Conservation (phyloP, 2,113 vertebrate species). For the Lycaon pictus region DNA sequence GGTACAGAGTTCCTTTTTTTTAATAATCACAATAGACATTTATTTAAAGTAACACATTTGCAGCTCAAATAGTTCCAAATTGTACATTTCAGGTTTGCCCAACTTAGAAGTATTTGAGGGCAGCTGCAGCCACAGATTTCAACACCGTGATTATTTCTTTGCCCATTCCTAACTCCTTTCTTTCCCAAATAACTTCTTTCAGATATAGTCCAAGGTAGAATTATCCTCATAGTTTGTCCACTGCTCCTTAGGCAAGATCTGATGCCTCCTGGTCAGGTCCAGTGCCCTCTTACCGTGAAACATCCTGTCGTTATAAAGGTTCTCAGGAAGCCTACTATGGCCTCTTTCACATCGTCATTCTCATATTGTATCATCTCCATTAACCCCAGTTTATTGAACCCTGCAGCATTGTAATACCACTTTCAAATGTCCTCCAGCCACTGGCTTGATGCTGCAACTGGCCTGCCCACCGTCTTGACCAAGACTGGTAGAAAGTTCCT, state of each 20-base stretch:
- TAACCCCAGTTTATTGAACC: constrained; percentile 96
- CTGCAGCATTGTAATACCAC: constrained; percentile 95
- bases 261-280: constrained; percentile 93
- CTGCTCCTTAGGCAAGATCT: constrained; percentile 93
- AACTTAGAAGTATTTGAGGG: constrained; percentile 69
- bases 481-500: too few species aligned
- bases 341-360: constrained; percentile 92
- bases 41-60: constrained; percentile 85
- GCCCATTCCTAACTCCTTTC: constrained; percentile 94
- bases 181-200: constrained; percentile 95
- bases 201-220: constrained; percentile 94
- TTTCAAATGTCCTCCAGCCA: constrained; percentile 90
- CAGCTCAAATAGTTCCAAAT: constrained; percentile 71
- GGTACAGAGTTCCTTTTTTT: not conserved
- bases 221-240: constrained; percentile 97
- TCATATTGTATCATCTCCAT: constrained; percentile 95
- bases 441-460: constrained; percentile 87
- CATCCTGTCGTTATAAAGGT: constrained; percentile 92
- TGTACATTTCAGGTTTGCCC: constrained; percentile 61
- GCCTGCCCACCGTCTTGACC: not conserved
- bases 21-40: constrained; percentile 81
- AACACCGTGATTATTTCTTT: constrained; percentile 89
- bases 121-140: not conserved
- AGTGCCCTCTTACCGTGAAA: constrained; percentile 96
- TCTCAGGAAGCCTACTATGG: constrained; percentile 93